Evolutionary conservation across 2,113 vertebrate species (phyloP).

Genomic region (Hymenochirus boettgeri): DNA sequence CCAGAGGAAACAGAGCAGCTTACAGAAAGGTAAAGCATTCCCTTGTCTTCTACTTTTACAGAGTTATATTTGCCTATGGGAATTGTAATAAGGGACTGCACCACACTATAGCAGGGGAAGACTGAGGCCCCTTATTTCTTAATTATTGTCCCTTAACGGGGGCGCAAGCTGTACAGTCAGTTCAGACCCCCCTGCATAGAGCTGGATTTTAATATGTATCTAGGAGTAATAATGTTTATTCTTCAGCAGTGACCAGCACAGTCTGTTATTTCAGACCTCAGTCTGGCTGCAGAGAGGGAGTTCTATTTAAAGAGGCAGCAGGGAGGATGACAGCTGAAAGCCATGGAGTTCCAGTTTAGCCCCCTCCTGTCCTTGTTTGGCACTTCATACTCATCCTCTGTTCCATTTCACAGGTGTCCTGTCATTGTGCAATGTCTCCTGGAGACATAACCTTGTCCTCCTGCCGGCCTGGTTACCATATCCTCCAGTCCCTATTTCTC

Average conservation of each 20-base stretch:
- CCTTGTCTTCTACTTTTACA: no score
- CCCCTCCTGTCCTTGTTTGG: constrained; percentile 44
- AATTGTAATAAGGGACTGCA: no score
- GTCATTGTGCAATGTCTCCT: constrained; percentile 10
- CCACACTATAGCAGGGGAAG: no score
- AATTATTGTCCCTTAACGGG: no score
- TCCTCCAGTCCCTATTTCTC: no score
- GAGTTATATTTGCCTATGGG: no score
- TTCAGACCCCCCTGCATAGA: no score
- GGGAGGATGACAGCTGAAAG: constrained; percentile 47
- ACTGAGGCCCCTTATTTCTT: no score
- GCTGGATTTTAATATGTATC: no score
- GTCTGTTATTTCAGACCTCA: not conserved
- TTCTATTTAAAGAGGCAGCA: constrained; percentile 53
- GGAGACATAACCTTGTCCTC: constrained; percentile 1
- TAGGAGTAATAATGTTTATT: no score
- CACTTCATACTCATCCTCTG: constrained; percentile 36
- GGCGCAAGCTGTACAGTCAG: no score
- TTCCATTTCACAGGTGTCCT: constrained; percentile 23
- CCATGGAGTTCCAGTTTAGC: constrained; percentile 45
- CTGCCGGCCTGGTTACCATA: not conserved
- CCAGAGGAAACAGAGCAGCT: constrained; percentile 72
- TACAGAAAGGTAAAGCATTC: constrained; percentile 79
- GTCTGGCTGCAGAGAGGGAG: constrained; percentile 11
- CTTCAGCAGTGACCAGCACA: no score